A percentile compares a stretch with the other conserved stretches of the same genome.
These are phyloP conservation scores for Perdita meconis DNA, from an alignment of 2,888 invertebrate species.

Conservation along the genomic window DNA sequence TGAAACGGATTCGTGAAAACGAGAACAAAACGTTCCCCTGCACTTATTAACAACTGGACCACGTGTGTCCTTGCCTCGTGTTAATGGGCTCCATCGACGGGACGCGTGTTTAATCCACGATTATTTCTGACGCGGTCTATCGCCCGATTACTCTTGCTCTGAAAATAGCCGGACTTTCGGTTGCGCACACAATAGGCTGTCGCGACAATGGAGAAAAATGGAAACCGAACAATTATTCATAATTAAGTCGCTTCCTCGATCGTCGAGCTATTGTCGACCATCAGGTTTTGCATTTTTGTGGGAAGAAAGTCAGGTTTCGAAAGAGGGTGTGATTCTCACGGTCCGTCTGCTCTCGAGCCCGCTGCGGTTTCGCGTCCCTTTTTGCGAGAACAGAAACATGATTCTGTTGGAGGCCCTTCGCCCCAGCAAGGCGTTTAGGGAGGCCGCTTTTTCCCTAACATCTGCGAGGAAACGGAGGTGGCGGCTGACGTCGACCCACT, in stretches of 20 bases:
- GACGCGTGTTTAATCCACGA: conserved; percentile 63
- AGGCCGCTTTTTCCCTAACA: conserved; percentile 59
- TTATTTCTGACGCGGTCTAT: conserved; percentile 45
- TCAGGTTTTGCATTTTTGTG: neutral
- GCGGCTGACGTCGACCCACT: conserved; percentile 4
- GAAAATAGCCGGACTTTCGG: conserved; percentile 20
- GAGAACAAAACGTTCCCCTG: conserved; percentile 56
- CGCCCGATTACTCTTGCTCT: conserved; percentile 20
- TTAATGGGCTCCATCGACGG: conserved; percentile 51
- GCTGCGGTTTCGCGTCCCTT: conserved; percentile 74
- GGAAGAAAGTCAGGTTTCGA: conserved; percentile 21
- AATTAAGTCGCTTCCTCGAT: neutral
- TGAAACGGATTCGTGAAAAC: conserved; percentile 63
- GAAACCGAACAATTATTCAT: neutral
- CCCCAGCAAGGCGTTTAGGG: conserved; percentile 60
- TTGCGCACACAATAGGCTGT: conserved; percentile 10
- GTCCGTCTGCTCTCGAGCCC: conserved; percentile 30
- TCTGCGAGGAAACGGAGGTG: conserved; percentile 43
- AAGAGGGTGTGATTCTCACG: conserved; percentile 61
- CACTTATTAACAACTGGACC: conserved; percentile 71
- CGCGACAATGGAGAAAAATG: neutral
- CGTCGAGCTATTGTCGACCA: neutral
- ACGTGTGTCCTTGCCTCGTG: conserved; percentile 56
- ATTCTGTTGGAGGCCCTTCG: conserved; percentile 63
- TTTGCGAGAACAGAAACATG: conserved; percentile 76